These are phyloP conservation scores for Centroberyx gerrardi DNA, from an alignment of 2,797 vertebrate species.

Conservation along the genomic window DNA sequence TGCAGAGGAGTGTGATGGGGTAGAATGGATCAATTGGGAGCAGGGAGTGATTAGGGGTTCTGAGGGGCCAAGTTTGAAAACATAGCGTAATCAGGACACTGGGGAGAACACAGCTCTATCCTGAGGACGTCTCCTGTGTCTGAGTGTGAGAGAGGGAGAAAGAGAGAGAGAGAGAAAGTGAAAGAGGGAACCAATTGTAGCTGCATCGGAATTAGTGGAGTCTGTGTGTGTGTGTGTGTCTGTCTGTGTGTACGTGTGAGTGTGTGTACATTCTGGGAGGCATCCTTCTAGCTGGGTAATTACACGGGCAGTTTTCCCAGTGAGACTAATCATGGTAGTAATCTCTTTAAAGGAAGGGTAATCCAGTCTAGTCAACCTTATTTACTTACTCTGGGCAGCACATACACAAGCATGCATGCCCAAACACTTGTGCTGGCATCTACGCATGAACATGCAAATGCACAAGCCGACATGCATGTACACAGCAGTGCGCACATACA, in stretches of 20 bases:
- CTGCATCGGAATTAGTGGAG: constrained; percentile 48
- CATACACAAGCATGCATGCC: constrained; percentile 30
- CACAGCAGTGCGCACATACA: not conserved
- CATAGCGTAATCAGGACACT: constrained; percentile 69
- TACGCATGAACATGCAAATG: constrained; percentile 18
- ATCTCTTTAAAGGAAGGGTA: constrained; percentile 86
- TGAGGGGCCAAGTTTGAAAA: constrained; percentile 57
- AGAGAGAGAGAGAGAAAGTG: constrained; percentile 37
- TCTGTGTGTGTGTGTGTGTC: constrained; percentile 1
- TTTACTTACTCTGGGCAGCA: constrained; percentile 73
- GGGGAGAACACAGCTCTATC: constrained; percentile 55
- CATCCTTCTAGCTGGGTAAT: constrained; percentile 81
- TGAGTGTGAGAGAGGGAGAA: not conserved
- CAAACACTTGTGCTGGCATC: constrained; percentile 13
- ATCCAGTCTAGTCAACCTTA: constrained; percentile 84
- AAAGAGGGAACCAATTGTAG: constrained; percentile 46
- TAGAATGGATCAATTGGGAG: constrained; percentile 57
- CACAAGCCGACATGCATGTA: not conserved
- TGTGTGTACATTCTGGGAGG: constrained; percentile 42
- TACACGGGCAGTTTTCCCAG: constrained; percentile 83
- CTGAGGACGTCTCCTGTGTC: constrained; percentile 46
- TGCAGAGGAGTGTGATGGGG: constrained; percentile 31
- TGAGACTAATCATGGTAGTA: constrained; percentile 85
- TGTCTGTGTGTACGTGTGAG: constrained; percentile 16
- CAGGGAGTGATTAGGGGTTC: constrained; percentile 24